Percentiles rank a stretch among this genome's conserved stretches.
phyloP scores from a whole-genome alignment of 2,888 invertebrate genomes.

The Cantharis nigra region DNA sequence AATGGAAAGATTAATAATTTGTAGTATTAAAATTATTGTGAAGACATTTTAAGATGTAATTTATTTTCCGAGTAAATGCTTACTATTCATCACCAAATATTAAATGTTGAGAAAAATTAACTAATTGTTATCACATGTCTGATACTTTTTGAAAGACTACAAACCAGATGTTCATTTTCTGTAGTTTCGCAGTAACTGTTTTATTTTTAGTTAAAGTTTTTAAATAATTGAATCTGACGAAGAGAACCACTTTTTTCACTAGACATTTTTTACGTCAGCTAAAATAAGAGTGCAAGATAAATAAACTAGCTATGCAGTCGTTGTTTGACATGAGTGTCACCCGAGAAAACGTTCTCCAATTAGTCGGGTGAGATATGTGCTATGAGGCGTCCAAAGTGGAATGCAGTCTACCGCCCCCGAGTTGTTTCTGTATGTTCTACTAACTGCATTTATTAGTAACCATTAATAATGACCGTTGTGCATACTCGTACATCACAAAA shows the following conservation, averaged over 20 bases:
- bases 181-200: conserved; percentile 14
- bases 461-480: conserved; percentile 44
- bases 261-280: conserved; percentile 37
- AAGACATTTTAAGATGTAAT: background rate
- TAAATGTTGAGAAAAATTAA: conserved; percentile 35
- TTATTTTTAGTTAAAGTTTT: conserved; percentile 44
- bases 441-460: conserved; percentile 45
- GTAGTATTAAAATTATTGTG: background rate
- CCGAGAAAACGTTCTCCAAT: conserved; percentile 55
- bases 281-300: conserved; percentile 38
- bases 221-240: conserved; percentile 48
- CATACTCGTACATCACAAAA: conserved; percentile 41
- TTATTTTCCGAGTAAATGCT: background rate
- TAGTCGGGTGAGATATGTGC: conserved; percentile 53
- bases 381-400: conserved; percentile 41
- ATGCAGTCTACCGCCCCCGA: conserved; percentile 42
- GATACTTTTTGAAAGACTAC: conserved; percentile 4
- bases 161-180: conserved; percentile 31
- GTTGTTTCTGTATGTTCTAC: conserved; percentile 41
- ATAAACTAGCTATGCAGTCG: conserved; percentile 46
- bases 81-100: conserved; percentile 8
- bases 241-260: conserved; percentile 38
- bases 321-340: conserved; percentile 53
- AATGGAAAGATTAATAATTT: background rate
- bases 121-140: conserved; percentile 42